Evolutionary conservation across 1,140 invertebrate species (phyloP).

Genomic region (Watersipora subatra): DNA sequence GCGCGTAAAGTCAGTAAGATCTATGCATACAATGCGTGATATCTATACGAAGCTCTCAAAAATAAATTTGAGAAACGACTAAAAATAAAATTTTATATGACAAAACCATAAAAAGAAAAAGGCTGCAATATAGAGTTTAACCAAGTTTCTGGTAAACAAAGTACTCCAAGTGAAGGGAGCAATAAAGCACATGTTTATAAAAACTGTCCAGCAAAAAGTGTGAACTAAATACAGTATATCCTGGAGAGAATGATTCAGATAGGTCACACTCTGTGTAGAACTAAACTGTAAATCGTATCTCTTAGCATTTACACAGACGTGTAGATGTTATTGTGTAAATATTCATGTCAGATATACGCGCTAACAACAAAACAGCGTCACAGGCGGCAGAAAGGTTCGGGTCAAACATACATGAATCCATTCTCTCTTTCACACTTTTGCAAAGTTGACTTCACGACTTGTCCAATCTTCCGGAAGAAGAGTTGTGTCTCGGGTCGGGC

Average conservation of each 20-base stretch:
- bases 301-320: not conserved
- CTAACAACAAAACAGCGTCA: not conserved
- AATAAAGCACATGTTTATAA: too few species aligned
- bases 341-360: not conserved
- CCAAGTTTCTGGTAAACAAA: not conserved
- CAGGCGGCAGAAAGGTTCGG: not conserved
- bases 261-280: not conserved
- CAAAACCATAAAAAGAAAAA: not conserved
- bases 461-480: constrained; percentile 52
- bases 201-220: too few species aligned
- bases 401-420: constrained; percentile 51
- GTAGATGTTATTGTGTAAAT: not conserved
- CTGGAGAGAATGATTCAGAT: not conserved
- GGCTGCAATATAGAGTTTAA: not conserved
- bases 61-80: not conserved
- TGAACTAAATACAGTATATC: not conserved
- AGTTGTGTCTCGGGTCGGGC: constrained; percentile 52
- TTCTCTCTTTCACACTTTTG: constrained; percentile 62
- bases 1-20: not conserved
- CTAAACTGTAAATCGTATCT: not conserved
- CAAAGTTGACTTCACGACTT: constrained; percentile 49
- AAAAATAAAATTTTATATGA: not conserved
- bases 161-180: too few species aligned
- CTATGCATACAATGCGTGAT: too few species aligned
- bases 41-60: too few species aligned